Evolutionary conservation across 2,797 vertebrate genomes (phyloP).

Genomic region (Lates japonicus): DNA sequence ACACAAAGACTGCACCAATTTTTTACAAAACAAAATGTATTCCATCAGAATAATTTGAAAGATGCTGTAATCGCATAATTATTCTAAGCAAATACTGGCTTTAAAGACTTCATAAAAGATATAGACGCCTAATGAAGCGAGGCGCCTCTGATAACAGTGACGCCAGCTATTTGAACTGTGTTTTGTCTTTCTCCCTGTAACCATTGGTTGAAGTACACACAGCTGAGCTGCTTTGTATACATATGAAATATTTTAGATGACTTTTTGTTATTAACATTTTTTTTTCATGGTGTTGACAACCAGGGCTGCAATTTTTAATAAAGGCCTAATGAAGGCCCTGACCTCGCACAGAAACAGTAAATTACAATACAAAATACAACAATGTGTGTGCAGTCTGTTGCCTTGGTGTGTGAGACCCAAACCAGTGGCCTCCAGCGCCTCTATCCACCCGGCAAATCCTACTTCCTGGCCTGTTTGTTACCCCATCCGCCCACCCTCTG

Average conservation of each 20-base stretch:
- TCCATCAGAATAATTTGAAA: not conserved
- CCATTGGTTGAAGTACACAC: conserved; percentile 3
- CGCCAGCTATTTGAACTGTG: not conserved
- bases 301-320: too few relatives aligned
- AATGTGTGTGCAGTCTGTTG: too few relatives aligned
- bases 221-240: conserved; percentile 8
- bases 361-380: too few relatives aligned
- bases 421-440: not conserved
- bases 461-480: not conserved
- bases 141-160: not conserved
- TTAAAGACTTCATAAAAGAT: conserved; percentile 10
- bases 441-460: not conserved
- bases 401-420: not conserved
- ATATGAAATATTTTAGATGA: conserved; percentile 15
- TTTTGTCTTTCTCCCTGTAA: conserved; percentile 9
- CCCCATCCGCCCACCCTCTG: not conserved
- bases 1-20: not conserved
- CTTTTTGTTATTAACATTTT: not conserved
- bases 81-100: not conserved
- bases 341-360: too few relatives aligned
- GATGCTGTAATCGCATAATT: not conserved
- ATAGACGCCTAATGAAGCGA: not conserved
- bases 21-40: not conserved
- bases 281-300: not conserved
- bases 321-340: too few relatives aligned